Percentiles rank a stretch among this genome's conserved stretches.
phyloP scores from a whole-genome alignment of 2,888 invertebrate genomes.

The Bimastos eiseni region DNA sequence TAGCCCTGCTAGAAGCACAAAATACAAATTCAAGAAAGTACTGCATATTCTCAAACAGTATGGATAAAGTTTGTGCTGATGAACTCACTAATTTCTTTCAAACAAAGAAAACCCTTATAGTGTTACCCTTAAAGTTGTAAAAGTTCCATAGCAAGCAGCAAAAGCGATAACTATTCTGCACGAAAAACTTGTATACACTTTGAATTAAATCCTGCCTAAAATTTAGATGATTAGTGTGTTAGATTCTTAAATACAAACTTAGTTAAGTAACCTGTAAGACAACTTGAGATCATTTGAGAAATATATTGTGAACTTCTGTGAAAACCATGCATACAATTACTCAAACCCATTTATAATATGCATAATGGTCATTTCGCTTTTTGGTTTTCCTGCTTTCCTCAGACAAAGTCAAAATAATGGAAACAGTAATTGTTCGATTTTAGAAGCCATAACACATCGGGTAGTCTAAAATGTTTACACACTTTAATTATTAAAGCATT shows the following conservation, averaged over 20 bases:
- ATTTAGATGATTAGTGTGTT: background rate
- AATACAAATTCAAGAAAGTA: background rate
- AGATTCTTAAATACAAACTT: background rate
- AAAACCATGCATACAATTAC: no score
- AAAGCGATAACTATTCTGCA: background rate
- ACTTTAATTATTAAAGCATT: background rate
- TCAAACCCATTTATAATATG: background rate
- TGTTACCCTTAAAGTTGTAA: background rate
- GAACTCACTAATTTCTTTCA: background rate
- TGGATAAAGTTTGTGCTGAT: background rate
- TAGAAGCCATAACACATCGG: background rate
- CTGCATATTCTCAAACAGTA: background rate
- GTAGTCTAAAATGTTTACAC: background rate
- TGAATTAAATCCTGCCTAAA: slow-evolving; percentile 19
- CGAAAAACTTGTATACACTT: background rate
- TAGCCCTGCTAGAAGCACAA: slow-evolving; percentile 51
- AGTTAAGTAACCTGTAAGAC: no score
- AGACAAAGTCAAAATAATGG: background rate
- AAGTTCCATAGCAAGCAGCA: background rate
- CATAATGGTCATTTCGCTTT: background rate
- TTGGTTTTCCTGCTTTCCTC: background rate
- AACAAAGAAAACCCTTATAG: background rate
- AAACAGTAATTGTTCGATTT: background rate
- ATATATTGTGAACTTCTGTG: no score
- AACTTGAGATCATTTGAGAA: no score